Evolutionary conservation across 2,797 vertebrate species (phyloP).

Genomic region (Hirundo rustica): DNA sequence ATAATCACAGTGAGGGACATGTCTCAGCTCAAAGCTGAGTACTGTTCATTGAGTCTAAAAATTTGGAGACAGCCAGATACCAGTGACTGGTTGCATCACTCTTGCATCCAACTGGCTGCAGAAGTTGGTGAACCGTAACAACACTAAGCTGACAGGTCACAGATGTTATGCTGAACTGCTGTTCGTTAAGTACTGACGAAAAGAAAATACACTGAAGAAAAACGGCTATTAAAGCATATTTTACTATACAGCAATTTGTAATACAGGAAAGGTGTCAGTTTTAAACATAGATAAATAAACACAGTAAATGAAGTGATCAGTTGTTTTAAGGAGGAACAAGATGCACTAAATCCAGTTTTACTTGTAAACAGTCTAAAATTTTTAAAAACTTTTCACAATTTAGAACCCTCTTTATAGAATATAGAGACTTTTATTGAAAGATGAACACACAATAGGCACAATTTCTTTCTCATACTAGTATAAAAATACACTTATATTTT

Average conservation of each 20-base stretch:
- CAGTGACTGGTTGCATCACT: background rate
- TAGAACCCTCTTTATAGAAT: conserved; percentile 16
- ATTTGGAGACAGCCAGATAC: background rate
- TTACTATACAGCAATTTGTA: conserved; percentile 61
- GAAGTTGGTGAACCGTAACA: background rate
- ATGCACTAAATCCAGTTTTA: conserved; percentile 17
- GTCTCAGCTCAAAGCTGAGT: background rate
- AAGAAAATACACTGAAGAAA: background rate
- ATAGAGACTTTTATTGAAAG: conserved; percentile 20
- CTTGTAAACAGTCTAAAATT: conserved; percentile 46
- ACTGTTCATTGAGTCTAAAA: background rate
- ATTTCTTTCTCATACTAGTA: background rate
- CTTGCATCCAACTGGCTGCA: background rate
- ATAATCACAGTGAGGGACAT: background rate
- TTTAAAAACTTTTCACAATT: conserved; percentile 31
- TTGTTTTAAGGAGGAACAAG: conserved; percentile 53
- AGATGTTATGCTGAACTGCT: background rate
- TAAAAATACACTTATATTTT: conserved; percentile 52
- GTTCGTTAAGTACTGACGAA: background rate
- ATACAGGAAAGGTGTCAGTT: conserved; percentile 10
- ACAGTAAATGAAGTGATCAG: conserved; percentile 42
- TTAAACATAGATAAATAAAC: conserved; percentile 44
- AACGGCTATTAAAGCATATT: background rate
- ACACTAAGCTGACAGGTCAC: background rate
- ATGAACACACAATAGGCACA: background rate